Base-by-base conservation (phyloP, 2,888 invertebrate species). In the Chrysolina haemoptera region DNA sequence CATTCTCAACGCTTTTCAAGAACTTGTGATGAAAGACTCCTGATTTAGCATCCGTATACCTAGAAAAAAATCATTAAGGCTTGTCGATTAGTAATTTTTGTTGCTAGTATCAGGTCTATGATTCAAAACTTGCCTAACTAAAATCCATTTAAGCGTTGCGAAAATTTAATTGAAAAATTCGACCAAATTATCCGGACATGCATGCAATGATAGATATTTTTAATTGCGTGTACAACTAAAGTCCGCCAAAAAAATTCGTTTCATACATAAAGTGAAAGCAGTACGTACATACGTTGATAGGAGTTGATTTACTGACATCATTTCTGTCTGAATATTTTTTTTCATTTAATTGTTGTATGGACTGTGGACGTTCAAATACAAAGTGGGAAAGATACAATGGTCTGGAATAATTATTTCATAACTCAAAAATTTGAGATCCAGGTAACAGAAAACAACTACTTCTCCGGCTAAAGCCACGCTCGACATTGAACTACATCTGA, bases 91-190 rank as follows among this genome's bases (percentile, higher is more conserved):
- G 10, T 8, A 16, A 48, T 48, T n/a, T n/a, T n/a, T 48, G 46
- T 20, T 55, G 55, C 8, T 18, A 11, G 12, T 18, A 6, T 5
- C 20, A 12, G 18, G 22, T 22, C 12, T 12, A 10, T 12, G 18
- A 18, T 12, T 18, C 12, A 11, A 59, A 1, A 59, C 59, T 59
- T 59, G 16, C 59, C 59, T 9, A 59, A 59, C 59, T n/a, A 35
- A 59, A 59, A 59, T 27, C 59, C 59, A 59, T 59, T 59, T 27
- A 27, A 35, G 35, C 22, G n/a, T 59, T 59, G 59, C 59, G 27
- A 59, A 59, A 35, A 10, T n/a, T 59, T 59, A 35, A 59, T 59
- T 59, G 59, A 35, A 59, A 35, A 6, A 59, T 59, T 27, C 27
- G 59, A 59, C n/a, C 35, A n/a, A 16, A 59, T 59, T 27, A 59